Percentiles rank a stretch among this genome's conserved stretches.
phyloP scores from a whole-genome alignment of 2,797 vertebrate species.

The Leuciscus waleckii region DNA sequence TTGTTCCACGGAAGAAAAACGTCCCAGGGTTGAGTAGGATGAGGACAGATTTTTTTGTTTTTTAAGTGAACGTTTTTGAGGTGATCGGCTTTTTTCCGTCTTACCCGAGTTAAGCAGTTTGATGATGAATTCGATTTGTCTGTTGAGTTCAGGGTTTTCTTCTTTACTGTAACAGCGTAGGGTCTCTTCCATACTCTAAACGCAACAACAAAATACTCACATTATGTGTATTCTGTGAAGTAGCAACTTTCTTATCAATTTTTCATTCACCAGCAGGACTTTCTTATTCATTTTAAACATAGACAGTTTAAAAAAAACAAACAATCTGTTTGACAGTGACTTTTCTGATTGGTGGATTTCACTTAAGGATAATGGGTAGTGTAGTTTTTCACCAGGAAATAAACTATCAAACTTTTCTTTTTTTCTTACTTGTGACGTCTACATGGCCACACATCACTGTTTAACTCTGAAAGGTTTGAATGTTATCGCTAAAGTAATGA shows the following conservation, averaged over 20 bases:
- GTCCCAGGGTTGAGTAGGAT: neutral
- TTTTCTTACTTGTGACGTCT: neutral
- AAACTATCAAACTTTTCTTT: too few relatives aligned
- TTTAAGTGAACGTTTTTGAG: neutral
- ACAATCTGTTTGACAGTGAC: neutral
- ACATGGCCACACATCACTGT: neutral
- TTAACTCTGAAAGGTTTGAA: neutral
- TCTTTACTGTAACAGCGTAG: constrained; percentile 91
- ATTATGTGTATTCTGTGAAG: neutral
- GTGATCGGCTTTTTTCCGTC: neutral
- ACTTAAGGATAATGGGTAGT: neutral
- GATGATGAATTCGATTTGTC: constrained; percentile 93
- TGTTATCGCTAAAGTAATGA: neutral
- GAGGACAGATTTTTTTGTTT: neutral
- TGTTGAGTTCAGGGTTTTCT: constrained; percentile 87
- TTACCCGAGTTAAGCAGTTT: constrained; percentile 92
- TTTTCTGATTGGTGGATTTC: neutral
- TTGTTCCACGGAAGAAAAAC: too few relatives aligned
- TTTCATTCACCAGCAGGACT: too few relatives aligned
- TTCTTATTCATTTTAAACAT: too few relatives aligned
- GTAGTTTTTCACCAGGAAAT: neutral
- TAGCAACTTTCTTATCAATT: neutral
- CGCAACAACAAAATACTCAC: neutral
- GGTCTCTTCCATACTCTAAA: constrained; percentile 93
- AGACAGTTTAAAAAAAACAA: too few relatives aligned